Evolutionary conservation across 2,797 vertebrate genomes (phyloP).

Genomic region (Lacerta agilis): DNA sequence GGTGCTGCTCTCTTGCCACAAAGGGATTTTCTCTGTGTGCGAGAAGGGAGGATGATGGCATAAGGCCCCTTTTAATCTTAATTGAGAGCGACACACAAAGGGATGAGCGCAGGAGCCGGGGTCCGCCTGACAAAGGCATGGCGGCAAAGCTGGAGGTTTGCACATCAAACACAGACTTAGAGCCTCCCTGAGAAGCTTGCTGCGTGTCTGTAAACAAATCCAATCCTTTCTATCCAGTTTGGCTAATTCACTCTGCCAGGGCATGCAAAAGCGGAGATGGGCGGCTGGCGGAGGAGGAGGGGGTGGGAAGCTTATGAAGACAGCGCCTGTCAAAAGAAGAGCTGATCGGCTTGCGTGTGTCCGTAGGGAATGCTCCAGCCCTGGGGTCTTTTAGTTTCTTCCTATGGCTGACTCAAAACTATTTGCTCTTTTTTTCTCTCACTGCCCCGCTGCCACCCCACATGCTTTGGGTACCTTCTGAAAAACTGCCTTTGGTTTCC

Average conservation of each 20-base stretch:
- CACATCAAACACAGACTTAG: conserved; percentile 88
- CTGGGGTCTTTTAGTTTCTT: not conserved
- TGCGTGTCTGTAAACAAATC: conserved; percentile 86
- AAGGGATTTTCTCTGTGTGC: conserved; percentile 58
- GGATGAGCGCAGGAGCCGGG: conserved; percentile 65
- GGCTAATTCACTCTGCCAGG: conserved; percentile 86
- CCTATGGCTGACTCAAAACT: not conserved
- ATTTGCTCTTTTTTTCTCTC: not conserved
- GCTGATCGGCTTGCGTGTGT: not conserved
- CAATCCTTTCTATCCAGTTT: conserved; percentile 85
- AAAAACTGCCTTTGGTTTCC: not conserved
- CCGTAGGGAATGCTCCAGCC: not conserved
- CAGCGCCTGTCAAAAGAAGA: not conserved
- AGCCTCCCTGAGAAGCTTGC: conserved; percentile 82
- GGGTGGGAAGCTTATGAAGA: not conserved
- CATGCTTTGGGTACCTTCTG: not conserved
- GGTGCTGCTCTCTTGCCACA: conserved; percentile 50
- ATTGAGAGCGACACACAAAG: conserved; percentile 72
- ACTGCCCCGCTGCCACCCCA: no score
- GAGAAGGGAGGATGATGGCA: conserved; percentile 62
- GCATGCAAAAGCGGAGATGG: conserved; percentile 60
- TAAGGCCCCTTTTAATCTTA: conserved; percentile 76
- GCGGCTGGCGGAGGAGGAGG: not conserved
- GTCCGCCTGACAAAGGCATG: conserved; percentile 61
- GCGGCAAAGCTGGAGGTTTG: conserved; percentile 84